These are phyloP conservation scores for Accipiter superciliosus DNA, from an alignment of 2,797 vertebrate genomes.

Conservation along the genomic window DNA sequence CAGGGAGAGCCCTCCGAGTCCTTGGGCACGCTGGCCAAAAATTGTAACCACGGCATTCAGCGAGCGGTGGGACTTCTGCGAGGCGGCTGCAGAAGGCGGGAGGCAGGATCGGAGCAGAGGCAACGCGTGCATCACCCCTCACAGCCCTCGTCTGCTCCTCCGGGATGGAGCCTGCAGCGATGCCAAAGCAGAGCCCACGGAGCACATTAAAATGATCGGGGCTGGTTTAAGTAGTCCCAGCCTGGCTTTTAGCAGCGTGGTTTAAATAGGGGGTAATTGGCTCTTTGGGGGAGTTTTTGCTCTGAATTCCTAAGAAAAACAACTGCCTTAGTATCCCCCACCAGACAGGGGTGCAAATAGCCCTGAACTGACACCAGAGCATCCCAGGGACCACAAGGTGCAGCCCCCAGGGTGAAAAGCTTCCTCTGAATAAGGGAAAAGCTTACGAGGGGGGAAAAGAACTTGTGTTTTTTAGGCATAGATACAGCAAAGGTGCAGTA, in stretches of 20 bases:
- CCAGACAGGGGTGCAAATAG: not conserved
- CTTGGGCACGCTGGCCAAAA: not conserved
- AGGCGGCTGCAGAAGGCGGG: not conserved
- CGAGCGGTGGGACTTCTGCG: not conserved
- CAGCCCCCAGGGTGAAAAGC: not conserved
- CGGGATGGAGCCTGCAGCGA: rapidly evolving
- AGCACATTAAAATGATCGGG: not conserved
- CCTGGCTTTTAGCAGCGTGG: not conserved
- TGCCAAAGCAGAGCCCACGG: rapidly evolving
- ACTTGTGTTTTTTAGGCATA: not conserved
- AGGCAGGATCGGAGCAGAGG: not conserved
- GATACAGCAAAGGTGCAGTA: not conserved
- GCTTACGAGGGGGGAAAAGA: not conserved
- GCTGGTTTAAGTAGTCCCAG: not conserved
- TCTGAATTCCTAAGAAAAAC: not conserved
- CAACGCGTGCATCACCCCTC: not conserved
- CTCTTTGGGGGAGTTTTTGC: not conserved
- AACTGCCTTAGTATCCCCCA: not conserved
- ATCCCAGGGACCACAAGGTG: rapidly evolving
- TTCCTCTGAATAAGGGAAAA: not conserved
- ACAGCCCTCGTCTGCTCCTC: not conserved
- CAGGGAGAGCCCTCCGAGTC: not conserved
- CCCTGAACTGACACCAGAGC: rapidly evolving
- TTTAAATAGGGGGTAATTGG: not conserved
- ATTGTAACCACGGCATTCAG: not conserved